A percentile compares a stretch with the other conserved stretches of the same genome.
Evolutionary conservation across 2,888 invertebrate genomes (phyloP).

Genomic region (Nephrotoma appendiculata): DNA sequence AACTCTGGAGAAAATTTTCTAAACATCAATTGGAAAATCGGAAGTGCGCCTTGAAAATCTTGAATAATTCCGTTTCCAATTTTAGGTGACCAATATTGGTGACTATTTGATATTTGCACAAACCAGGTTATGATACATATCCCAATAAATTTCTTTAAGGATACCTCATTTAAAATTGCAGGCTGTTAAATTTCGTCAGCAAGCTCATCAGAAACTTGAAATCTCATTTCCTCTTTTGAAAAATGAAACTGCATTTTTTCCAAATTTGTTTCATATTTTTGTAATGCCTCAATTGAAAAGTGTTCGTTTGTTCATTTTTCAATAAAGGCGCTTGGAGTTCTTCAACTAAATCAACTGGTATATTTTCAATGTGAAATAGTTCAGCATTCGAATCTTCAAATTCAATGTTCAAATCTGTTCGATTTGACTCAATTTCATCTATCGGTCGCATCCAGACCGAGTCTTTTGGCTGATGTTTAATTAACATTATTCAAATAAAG

Average conservation of each 20-base stretch:
- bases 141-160: neutral
- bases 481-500: too few species aligned
- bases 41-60: neutral
- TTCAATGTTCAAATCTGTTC: too few species aligned
- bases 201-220: too few species aligned
- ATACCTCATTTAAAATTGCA: neutral
- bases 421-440: too few species aligned
- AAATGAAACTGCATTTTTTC: neutral
- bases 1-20: too few species aligned
- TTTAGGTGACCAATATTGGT: neutral
- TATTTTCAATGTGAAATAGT: neutral
- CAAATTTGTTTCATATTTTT: neutral
- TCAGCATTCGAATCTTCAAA: too few species aligned
- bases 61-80: neutral
- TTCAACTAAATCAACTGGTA: neutral
- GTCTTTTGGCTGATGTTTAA: too few species aligned
- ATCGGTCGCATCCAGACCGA: too few species aligned
- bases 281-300: neutral
- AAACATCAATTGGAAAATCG: too few species aligned
- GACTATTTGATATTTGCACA: neutral
- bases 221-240: neutral
- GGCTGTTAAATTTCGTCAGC: neutral
- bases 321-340: neutral
- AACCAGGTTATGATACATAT: neutral
- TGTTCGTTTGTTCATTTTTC: neutral